Evolutionary conservation across 2,797 vertebrate species (phyloP), one percentile per base, ranked within the genome.

Genomic region (Mastacembelus armatus): DNA sequence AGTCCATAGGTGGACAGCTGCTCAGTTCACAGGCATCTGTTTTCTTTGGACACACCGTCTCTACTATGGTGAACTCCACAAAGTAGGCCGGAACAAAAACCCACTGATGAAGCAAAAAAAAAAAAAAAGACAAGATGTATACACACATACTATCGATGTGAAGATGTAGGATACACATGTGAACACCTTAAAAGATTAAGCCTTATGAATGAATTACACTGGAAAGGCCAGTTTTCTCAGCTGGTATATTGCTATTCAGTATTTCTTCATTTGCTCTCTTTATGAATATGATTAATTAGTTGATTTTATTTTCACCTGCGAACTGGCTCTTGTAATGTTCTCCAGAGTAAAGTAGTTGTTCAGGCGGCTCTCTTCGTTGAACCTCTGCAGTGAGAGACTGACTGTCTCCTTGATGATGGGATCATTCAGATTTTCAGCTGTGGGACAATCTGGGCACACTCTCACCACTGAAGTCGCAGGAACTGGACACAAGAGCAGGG

Each of bases 41-140:
- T 36, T 51, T 63, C 69, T 82, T 92, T 35, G 76, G 77, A 73
- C 91, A 92, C 33, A 77, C 79, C 0, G 88, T 92, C 79, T 93
- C 90, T 70, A 91, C 62, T 18, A 93, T 89, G 33, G 79, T 91
- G 85, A 91, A 93, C 66, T 91, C 91, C 71, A 93, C 91, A 67
- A 90, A 87, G 62, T 91, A 91, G 30, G 83, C 55, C 0, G 87
- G 84, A 19, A 88, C 85, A 32, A 50, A 7, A 43, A 89, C 74
- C 90, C 89, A 91, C 91, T 93, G 76, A 44, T n/a, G n/a, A n/a
- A n/a, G n/a, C n/a, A 1, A 55, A 1, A 52, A 62, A 66, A 18
- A 10, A 74, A 33, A 78, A 16, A 79, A 6, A 44, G 2, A 69
- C 21, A 56, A 12, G 36, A 44, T 2, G 6, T 26, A 32, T 4